These are phyloP conservation scores for Mormyrops boulengeri DNA, from an alignment of 2,797 vertebrate species.

Conservation along the genomic window DNA sequence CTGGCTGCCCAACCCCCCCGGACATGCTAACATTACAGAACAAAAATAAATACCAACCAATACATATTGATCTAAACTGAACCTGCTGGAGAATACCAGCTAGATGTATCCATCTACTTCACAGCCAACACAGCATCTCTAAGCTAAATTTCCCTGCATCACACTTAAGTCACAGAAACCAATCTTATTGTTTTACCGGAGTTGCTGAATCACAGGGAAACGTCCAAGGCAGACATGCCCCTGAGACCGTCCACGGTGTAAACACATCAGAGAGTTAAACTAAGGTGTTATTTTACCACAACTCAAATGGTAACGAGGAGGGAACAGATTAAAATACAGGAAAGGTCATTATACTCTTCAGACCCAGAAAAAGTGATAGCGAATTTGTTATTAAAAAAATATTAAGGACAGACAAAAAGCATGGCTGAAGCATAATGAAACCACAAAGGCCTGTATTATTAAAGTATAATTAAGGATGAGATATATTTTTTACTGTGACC, in stretches of 20 bases:
- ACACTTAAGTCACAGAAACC: not conserved
- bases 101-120: not conserved
- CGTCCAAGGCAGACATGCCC: not conserved
- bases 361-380: not conserved
- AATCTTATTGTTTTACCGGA: not conserved
- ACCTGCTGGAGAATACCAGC: not conserved
- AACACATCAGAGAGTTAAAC: not conserved
- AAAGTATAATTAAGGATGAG: not conserved
- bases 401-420: not conserved
- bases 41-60: not conserved
- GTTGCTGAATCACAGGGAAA: not conserved
- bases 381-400: not conserved
- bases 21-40: not conserved
- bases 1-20: not conserved
- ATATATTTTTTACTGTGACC: constrained; percentile 2
- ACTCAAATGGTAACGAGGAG: not conserved
- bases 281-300: not conserved
- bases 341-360: not conserved
- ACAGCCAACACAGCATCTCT: not conserved
- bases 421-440: not conserved
- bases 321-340: not conserved
- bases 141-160: not conserved
- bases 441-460: not conserved
- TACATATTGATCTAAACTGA: not conserved
- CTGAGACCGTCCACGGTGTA: not conserved